Conservation (phyloP, 2,797 vertebrate genomes). For the Tapera naevia region DNA sequence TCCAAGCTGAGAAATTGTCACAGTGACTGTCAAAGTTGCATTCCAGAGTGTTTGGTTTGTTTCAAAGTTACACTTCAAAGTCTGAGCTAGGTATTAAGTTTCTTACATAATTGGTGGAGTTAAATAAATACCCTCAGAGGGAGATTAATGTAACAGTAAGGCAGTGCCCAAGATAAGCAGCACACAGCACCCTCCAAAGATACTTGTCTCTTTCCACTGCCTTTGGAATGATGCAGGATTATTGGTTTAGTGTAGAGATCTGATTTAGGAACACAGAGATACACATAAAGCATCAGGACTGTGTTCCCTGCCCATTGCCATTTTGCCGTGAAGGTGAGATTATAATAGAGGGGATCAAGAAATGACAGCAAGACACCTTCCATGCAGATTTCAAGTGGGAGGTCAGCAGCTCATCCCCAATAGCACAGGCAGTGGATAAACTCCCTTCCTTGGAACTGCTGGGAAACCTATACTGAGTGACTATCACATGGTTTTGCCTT, state of each 20-base stretch:
- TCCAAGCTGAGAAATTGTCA: neutral
- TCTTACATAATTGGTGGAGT: neutral
- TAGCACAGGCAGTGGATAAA: neutral
- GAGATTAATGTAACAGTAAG: neutral
- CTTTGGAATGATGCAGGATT: neutral
- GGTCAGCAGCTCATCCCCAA: neutral
- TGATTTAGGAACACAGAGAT: neutral
- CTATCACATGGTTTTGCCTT: neutral
- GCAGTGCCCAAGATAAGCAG: neutral
- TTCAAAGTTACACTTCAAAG: neutral
- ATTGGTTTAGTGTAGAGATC: neutral
- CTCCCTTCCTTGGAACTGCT: neutral
- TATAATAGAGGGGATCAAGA: neutral
- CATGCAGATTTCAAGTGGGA: neutral
- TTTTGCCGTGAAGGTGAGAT: neutral
- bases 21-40: neutral
- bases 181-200: neutral
- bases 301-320: neutral
- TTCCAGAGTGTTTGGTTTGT: neutral
- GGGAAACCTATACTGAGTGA: neutral
- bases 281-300: neutral
- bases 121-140: neutral
- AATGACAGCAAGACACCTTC: neutral
- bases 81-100: neutral
- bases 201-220: neutral